Evolutionary conservation across 2,797 vertebrate genomes (phyloP), one percentile per base, ranked within the genome.

Genomic region (Characodon lateralis): DNA sequence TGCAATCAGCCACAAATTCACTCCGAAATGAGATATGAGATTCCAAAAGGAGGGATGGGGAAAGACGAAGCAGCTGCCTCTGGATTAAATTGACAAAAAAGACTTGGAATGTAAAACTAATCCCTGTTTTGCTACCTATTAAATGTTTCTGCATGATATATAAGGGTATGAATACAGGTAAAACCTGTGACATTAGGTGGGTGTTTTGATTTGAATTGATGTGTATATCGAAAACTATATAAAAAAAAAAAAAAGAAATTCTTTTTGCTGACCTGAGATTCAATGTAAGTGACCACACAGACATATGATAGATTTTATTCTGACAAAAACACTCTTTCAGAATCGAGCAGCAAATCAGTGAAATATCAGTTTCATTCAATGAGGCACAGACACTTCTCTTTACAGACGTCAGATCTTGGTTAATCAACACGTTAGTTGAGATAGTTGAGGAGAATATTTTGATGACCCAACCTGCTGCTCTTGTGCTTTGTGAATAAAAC

Each of bases 1-100:
- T 55, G 74, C 78, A 90, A 87, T 87, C 85, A 85, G 77, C n/a
- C 18, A 24, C 78, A 76, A 53, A 85, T 80, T 83, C 69, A 24
- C 39, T 83, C n/a, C 20, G 24, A 80, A 86, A 86, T 84, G 77
- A 78, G 73, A n/a, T 79, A 69, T 41, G 59, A 73, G 74, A 85
- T 74, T 79, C 77, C 1, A n/a, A 59, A 13, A 5, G 20, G 59
- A 72, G 43, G 51, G 46, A 12, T 16, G 43, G 13, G 1, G 71
- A 74, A 56, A 50, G 46, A 78, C 20, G 55, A 12, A 18, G 28
- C 83, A 73, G 83, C 80, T 85, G 85, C 58, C 76, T 28, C 66
- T 53, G 74, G 50, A 73, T 83, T 70, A 16, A 48, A 24, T 43
- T 78, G 76, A 76, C 24, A 48, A 41, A 56, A 56, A 58, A 73